Conservation (phyloP, 2,113 vertebrate genomes). For the Capricornis sumatraensis region DNA sequence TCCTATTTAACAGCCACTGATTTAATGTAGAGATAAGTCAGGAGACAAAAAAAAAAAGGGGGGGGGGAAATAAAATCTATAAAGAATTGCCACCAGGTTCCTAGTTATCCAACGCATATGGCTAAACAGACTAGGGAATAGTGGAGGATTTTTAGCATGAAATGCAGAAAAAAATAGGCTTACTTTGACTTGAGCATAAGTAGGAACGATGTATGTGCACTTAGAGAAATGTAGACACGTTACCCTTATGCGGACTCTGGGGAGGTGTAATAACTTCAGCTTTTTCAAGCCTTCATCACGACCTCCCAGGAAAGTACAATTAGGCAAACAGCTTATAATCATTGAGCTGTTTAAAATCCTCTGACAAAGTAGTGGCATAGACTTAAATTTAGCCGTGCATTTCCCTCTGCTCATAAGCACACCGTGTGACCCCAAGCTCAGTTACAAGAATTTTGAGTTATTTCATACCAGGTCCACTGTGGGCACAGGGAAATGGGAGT, state of each 20-base stretch:
- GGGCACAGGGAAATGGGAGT: background rate
- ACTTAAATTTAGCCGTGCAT: background rate
- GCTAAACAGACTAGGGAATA: background rate
- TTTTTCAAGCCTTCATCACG: background rate
- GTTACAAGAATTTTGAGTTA: background rate
- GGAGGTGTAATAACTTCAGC: background rate
- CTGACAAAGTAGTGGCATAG: background rate
- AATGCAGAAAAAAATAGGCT: background rate
- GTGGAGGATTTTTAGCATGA: background rate
- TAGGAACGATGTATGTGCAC: background rate
- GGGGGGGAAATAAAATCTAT: background rate
- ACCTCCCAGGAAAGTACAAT: slow-evolving; percentile 25
- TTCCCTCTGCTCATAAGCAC: background rate
- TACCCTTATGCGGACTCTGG: background rate
- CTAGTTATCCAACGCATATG: background rate
- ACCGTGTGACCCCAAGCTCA: background rate
- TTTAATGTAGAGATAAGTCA: background rate
- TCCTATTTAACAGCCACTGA: background rate
- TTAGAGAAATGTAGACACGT: background rate
- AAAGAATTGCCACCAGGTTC: background rate
- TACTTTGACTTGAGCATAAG: background rate
- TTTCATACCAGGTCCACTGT: background rate
- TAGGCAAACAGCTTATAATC: slow-evolving; percentile 34
- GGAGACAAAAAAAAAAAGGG: background rate
- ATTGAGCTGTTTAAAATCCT: slow-evolving; percentile 24